These are phyloP conservation scores for Motacilla tschutschensis DNA, from an alignment of 2,113 vertebrate genomes.

Conservation along the genomic window DNA sequence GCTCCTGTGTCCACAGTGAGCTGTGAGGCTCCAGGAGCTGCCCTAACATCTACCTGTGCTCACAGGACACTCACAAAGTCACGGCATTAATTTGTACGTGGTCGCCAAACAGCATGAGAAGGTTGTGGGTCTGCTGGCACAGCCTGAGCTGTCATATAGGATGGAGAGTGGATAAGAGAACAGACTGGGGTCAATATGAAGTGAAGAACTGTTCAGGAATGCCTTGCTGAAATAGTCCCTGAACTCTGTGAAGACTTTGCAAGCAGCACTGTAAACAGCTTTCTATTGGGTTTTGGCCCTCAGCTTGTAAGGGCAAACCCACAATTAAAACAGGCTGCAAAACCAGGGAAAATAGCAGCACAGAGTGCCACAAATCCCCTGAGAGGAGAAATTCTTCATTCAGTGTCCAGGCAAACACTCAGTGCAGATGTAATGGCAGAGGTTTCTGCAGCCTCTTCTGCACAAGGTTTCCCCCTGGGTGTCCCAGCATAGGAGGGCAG, in stretches of 20 bases:
- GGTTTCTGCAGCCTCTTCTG: not conserved
- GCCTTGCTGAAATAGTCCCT: constrained; percentile 5
- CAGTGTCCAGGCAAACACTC: not conserved
- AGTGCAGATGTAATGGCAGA: not conserved
- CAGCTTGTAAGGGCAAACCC: not conserved
- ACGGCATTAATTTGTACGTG: rapidly evolving
- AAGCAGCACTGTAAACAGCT: not conserved
- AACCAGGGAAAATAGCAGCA: constrained; percentile 17
- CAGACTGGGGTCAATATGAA: not conserved
- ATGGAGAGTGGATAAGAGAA: not conserved
- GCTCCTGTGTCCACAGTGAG: not conserved
- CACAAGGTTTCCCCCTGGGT: not conserved
- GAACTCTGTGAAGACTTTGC: not conserved
- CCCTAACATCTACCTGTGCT: not conserved
- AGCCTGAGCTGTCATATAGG: not conserved
- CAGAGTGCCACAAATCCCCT: not conserved
- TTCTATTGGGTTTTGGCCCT: not conserved
- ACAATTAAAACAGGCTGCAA: constrained; percentile 4
- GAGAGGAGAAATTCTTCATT: constrained; percentile 20
- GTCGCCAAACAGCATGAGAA: not conserved
- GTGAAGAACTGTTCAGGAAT: not conserved
- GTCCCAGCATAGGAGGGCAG: not conserved
- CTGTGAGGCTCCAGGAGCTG: not conserved
- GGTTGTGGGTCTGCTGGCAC: not conserved
- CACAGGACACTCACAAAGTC: not conserved